Conservation (phyloP, 1,140 invertebrate species). For the Thalassaphorura encarpata region DNA sequence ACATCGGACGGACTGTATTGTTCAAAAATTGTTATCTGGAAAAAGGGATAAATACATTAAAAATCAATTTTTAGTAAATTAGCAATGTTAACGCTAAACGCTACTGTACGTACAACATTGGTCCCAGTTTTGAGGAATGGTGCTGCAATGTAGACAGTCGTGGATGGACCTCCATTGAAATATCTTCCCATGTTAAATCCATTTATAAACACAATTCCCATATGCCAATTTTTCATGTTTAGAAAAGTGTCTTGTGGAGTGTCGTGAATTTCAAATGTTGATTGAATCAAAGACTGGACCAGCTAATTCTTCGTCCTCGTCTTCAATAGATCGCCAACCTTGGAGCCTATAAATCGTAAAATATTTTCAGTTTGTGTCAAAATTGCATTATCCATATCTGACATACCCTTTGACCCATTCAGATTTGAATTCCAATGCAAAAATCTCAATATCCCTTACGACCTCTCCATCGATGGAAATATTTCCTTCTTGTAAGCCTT, state of each 20-base stretch:
- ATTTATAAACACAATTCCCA: conserved; percentile 52
- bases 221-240: conserved; percentile 40
- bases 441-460: conserved; percentile 42
- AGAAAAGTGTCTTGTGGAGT: conserved; percentile 37
- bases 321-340: no score
- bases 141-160: conserved; percentile 48
- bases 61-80: no score
- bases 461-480: conserved; percentile 40
- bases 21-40: conserved; percentile 1
- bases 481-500: conserved; percentile 43
- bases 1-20: not conserved
- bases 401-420: conserved; percentile 36
- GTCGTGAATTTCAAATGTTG: conserved; percentile 32
- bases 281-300: no score
- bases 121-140: conserved; percentile 42
- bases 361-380: no score
- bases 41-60: conserved; percentile 8
- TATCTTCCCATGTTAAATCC: conserved; percentile 53
- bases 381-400: no score
- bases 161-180: conserved; percentile 45
- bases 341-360: no score
- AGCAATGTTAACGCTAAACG: no score
- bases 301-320: no score
- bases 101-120: conserved; percentile 39
- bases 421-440: conserved; percentile 45